Evolutionary conservation across 2,113 vertebrate genomes (phyloP).

Genomic region (Coracopsis vasa): DNA sequence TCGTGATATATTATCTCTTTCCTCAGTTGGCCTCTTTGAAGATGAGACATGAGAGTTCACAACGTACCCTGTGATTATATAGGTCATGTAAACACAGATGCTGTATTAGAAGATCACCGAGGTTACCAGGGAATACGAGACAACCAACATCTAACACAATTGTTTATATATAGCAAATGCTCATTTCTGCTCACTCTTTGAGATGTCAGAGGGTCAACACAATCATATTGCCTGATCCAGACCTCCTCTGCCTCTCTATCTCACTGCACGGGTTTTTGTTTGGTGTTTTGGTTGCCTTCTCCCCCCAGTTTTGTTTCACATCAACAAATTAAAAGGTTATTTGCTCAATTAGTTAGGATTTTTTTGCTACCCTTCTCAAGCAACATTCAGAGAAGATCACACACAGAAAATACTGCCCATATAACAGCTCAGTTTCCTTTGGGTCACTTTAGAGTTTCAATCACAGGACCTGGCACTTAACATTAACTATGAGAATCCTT

Average conservation of each 20-base stretch:
- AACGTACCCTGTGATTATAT: background rate
- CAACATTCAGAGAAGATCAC: background rate
- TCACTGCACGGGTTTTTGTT: background rate
- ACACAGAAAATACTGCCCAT: background rate
- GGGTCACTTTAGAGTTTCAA: background rate
- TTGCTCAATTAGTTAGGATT: background rate
- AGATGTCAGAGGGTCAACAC: background rate
- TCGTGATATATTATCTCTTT: rapidly evolving
- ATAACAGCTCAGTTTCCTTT: background rate
- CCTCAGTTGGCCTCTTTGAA: background rate
- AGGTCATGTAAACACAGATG: background rate
- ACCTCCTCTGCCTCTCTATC: background rate
- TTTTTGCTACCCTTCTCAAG: background rate
- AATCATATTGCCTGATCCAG: background rate
- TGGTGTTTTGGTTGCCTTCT: background rate
- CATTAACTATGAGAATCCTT: background rate
- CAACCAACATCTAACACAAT: background rate
- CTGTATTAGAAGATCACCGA: background rate
- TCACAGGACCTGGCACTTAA: background rate
- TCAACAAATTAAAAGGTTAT: background rate
- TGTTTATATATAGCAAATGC: background rate
- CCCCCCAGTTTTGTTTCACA: background rate
- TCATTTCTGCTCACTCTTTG: background rate
- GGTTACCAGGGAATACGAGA: background rate
- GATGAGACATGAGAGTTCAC: background rate